Conservation (phyloP, 2,888 invertebrate species). For the Apodemia zela region DNA sequence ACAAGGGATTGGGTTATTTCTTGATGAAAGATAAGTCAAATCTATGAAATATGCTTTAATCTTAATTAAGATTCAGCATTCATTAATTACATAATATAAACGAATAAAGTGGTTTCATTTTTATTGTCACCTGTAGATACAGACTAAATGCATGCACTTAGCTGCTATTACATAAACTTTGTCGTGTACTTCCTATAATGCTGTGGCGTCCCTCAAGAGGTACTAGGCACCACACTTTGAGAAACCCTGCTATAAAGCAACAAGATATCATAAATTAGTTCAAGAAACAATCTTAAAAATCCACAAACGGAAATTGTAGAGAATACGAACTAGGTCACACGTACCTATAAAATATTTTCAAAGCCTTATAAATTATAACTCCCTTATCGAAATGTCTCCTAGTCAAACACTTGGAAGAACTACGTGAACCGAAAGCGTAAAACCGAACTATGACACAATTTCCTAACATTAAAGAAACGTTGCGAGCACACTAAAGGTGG, state of each 20-base stretch:
- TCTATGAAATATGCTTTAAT: too few relatives aligned
- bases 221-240: background rate
- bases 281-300: background rate
- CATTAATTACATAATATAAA: too few relatives aligned
- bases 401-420: constrained; percentile 5
- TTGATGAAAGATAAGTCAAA: too few relatives aligned
- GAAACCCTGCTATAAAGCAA: background rate
- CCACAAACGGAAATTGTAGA: background rate
- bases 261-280: background rate
- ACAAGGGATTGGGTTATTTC: too few relatives aligned
- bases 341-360: constrained; percentile 7
- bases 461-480: constrained; percentile 57
- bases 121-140: too few relatives aligned
- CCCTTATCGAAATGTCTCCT: constrained; percentile 10
- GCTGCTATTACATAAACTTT: too few relatives aligned
- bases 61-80: too few relatives aligned
- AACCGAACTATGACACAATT: constrained; percentile 35
- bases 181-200: too few relatives aligned
- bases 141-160: too few relatives aligned
- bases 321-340: background rate
- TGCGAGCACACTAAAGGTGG: constrained; percentile 48
- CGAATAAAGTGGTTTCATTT: too few relatives aligned
- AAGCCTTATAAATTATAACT: constrained; percentile 7
- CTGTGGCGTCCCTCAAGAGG: too few relatives aligned
- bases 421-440: constrained; percentile 25